Evolutionary conservation across 2,113 vertebrate species (phyloP).

Genomic region (Cebus imitator): DNA sequence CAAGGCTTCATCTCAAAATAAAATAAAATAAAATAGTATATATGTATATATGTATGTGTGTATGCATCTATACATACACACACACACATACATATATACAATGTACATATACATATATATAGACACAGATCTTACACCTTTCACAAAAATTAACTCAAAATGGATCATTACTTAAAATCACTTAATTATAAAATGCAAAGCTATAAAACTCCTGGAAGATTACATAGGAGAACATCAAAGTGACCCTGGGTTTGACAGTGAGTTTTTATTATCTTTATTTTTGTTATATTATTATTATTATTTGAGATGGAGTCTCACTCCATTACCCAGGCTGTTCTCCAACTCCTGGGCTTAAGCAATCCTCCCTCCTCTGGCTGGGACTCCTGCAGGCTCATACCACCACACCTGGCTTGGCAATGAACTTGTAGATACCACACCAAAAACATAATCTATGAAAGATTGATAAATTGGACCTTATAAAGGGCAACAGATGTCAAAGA

Average conservation of each 20-base stretch:
- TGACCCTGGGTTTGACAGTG: not conserved
- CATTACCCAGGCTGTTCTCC: not conserved
- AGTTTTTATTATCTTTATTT: no score
- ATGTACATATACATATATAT: no score
- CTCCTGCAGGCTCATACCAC: not conserved
- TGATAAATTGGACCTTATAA: not conserved
- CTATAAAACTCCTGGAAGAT: not conserved
- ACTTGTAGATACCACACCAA: not conserved
- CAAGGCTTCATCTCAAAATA: no score
- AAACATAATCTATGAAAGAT: not conserved
- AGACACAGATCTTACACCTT: not conserved
- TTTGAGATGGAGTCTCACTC: not conserved
- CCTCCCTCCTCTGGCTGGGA: not conserved
- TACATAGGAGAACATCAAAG: not conserved
- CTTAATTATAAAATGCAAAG: not conserved
- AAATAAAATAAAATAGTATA: no score
- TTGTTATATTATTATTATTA: not conserved
- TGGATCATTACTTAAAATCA: not conserved
- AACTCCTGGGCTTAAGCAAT: not conserved
- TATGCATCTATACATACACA: no score
- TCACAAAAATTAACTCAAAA: not conserved
- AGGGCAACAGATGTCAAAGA: not conserved
- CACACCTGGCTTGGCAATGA: not conserved
- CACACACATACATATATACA: no score
- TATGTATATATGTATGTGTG: no score